These are phyloP conservation scores for Ellobius talpinus DNA, from an alignment of 2,113 vertebrate species.

Conservation along the genomic window DNA sequence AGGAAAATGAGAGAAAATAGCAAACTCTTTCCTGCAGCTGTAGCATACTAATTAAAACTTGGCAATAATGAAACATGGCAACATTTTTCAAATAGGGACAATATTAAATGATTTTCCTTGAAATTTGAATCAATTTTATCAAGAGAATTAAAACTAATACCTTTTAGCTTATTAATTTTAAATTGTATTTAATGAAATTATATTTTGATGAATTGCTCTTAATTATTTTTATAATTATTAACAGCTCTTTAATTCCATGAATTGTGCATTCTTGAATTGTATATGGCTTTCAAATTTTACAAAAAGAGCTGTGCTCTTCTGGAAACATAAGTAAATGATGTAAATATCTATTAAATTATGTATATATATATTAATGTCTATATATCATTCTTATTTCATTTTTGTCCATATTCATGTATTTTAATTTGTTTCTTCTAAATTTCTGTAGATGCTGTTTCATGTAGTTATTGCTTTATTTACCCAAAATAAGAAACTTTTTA, in stretches of 20 bases:
- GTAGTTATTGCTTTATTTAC: neutral
- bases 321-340: neutral
- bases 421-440: neutral
- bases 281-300: neutral
- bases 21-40: neutral
- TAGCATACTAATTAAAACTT: neutral
- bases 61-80: neutral
- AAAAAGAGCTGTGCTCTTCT: neutral
- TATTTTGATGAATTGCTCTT: neutral
- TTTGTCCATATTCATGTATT: neutral
- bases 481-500: neutral
- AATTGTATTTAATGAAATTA: conserved; percentile 33
- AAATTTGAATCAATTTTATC: neutral
- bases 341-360: neutral
- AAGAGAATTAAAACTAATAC: neutral
- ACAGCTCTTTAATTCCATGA: neutral
- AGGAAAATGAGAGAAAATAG: neutral
- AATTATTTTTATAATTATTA: conserved; percentile 37
- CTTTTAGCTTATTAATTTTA: conserved; percentile 35
- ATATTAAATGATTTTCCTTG: conserved; percentile 5
- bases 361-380: neutral
- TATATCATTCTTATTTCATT: neutral
- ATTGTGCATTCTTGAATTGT: neutral
- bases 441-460: neutral
- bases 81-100: neutral